Conservation (phyloP, 2,888 invertebrate species). For the Gibbula magus region DNA sequence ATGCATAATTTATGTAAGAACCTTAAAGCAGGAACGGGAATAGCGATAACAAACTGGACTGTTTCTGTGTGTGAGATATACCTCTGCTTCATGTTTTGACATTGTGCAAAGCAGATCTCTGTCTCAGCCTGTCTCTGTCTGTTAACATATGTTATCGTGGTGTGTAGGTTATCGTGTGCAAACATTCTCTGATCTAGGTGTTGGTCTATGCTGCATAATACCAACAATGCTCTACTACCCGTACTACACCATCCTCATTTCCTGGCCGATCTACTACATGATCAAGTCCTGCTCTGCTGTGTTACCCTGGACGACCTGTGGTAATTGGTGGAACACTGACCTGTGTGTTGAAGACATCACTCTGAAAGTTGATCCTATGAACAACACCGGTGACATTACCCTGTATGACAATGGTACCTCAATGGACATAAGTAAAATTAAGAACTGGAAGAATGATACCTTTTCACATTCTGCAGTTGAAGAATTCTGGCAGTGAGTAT, state of each 20-base stretch:
- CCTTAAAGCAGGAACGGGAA: too few species aligned
- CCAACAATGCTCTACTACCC: not conserved
- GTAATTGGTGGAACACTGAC: not conserved
- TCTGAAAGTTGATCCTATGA: too few species aligned
- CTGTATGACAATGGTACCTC: not conserved
- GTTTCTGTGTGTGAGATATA: too few species aligned
- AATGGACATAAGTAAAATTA: not conserved
- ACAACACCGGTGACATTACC: too few species aligned
- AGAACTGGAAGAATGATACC: not conserved
- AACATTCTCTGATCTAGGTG: too few species aligned
- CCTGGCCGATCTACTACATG: constrained; percentile 6
- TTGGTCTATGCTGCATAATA: not conserved
- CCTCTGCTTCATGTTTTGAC: too few species aligned
- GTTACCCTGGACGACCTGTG: not conserved
- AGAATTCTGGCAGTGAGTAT: not conserved
- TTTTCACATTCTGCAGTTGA: not conserved
- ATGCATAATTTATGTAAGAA: too few species aligned
- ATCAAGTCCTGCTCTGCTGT: not conserved
- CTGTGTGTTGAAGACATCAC: not conserved
- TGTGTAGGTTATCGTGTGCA: too few species aligned
- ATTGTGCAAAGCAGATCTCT: too few species aligned
- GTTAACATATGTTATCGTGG: too few species aligned
- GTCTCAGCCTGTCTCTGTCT: too few species aligned
- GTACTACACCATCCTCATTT: not conserved
- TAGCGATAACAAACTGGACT: too few species aligned